A percentile compares a stretch with the other conserved stretches of the same genome.
Evolutionary conservation across 2,113 vertebrate genomes (phyloP).

Genomic region (Odontesthes bonariensis): DNA sequence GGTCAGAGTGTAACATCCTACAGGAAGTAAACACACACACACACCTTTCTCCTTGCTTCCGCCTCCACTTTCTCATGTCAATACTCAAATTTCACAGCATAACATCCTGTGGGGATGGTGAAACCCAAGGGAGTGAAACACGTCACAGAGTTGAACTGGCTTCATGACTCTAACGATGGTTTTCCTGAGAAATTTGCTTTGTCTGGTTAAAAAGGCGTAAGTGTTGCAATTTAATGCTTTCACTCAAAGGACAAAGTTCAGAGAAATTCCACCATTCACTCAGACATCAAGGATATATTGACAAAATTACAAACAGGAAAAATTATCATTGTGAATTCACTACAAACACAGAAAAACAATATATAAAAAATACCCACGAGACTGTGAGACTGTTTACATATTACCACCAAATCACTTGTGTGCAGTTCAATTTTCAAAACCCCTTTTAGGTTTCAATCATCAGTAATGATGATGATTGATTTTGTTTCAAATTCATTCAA

Average conservation of each 20-base stretch:
- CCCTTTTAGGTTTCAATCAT: too few relatives aligned
- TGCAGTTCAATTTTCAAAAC: too few relatives aligned
- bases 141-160: not conserved
- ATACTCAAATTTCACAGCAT: conserved; percentile 60
- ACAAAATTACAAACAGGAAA: not conserved
- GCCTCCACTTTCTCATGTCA: conserved; percentile 34
- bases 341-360: not conserved
- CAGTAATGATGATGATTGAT: too few relatives aligned
- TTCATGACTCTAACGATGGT: not conserved
- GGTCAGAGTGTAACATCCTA: conserved; percentile 70
- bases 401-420: too few relatives aligned
- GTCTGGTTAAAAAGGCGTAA: too few relatives aligned
- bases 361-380: too few relatives aligned
- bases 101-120: conserved; percentile 54
- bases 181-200: not conserved
- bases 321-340: not conserved
- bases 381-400: too few relatives aligned
- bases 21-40: conserved; percentile 61
- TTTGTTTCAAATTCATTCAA: too few relatives aligned
- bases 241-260: too few relatives aligned
- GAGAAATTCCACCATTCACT: not conserved
- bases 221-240: too few relatives aligned
- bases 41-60: conserved; percentile 8
- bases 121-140: conserved; percentile 1
- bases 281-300: too few relatives aligned